phyloP scores from a whole-genome alignment of 2,797 vertebrate genomes.

The Chromobotia macracanthus region DNA sequence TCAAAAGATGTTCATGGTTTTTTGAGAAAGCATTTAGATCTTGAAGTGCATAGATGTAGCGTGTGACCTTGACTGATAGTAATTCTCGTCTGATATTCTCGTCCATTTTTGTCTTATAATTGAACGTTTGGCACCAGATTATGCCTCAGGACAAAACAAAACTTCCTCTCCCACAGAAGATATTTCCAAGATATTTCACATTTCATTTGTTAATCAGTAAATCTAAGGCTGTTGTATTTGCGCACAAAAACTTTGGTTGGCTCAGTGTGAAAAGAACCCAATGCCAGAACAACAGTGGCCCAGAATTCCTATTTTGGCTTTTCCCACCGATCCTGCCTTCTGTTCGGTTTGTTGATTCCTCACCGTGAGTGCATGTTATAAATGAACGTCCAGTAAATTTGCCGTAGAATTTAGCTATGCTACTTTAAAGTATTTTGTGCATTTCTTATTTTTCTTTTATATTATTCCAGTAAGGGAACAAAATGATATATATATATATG shows the following conservation, averaged over 20 bases:
- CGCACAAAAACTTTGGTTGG: slow-evolving; percentile 47
- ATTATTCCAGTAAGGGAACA: slow-evolving; percentile 76
- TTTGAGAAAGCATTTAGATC: slow-evolving; percentile 11
- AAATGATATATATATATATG: slow-evolving; percentile 66
- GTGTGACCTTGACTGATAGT: too few species aligned
- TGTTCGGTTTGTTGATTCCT: slow-evolving; percentile 63
- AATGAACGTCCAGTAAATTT: slow-evolving; percentile 81
- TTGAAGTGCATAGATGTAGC: slow-evolving; percentile 6
- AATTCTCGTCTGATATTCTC: too few species aligned
- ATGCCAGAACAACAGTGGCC: slow-evolving; percentile 35
- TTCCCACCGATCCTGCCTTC: slow-evolving; percentile 51
- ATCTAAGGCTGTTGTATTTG: slow-evolving; percentile 48
- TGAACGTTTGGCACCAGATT: slow-evolving; percentile 16
- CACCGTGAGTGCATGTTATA: slow-evolving; percentile 82
- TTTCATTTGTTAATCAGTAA: slow-evolving; percentile 42
- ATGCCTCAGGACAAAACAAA: slow-evolving; percentile 28
- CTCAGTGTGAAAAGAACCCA: slow-evolving; percentile 43
- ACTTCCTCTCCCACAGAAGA: background rate
- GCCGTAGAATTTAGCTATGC: slow-evolving; percentile 82
- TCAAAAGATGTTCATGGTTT: slow-evolving; percentile 40
- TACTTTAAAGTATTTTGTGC: slow-evolving; percentile 81
- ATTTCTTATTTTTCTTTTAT: slow-evolving; percentile 82
- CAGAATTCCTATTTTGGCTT: slow-evolving; percentile 70
- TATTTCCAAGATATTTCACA: slow-evolving; percentile 2
- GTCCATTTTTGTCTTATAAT: slow-evolving; percentile 1